Percentiles rank a stretch among this genome's conserved stretches.
Evolutionary conservation across 2,797 vertebrate species (phyloP).

Genomic region (Artibeus jamaicensis): DNA sequence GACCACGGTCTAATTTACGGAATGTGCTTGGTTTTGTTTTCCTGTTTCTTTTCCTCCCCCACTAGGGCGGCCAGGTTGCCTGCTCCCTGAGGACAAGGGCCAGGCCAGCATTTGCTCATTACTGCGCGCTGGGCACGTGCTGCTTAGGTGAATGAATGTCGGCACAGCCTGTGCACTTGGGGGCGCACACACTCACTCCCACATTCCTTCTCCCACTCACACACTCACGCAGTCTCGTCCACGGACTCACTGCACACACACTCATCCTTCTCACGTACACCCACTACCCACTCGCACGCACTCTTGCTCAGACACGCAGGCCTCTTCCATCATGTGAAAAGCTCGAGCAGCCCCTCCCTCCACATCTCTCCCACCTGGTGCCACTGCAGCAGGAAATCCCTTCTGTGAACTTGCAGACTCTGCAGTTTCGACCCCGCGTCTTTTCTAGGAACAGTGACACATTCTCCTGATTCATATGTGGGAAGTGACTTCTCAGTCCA

Average conservation of each 20-base stretch:
- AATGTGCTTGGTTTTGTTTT: background rate
- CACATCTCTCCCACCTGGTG: background rate
- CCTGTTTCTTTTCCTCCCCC: background rate
- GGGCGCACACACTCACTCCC: background rate
- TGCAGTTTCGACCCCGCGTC: background rate
- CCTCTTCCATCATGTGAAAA: background rate
- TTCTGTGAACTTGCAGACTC: background rate
- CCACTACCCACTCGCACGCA: background rate
- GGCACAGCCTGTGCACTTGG: background rate
- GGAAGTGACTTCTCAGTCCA: background rate
- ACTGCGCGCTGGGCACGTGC: accelerated
- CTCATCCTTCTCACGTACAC: background rate
- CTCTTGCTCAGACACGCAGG: background rate
- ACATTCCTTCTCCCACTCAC: background rate
- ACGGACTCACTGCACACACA: background rate
- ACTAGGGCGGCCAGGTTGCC: background rate
- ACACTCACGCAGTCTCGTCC: background rate
- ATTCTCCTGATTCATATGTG: background rate
- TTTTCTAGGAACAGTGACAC: background rate
- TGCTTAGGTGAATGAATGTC: background rate
- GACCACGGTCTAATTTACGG: background rate
- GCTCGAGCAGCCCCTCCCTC: background rate
- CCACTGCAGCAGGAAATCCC: background rate
- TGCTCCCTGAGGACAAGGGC: accelerated
- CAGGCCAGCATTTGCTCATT: too few relatives aligned